Percentiles rank a stretch among this genome's conserved stretches.
phyloP scores from a whole-genome alignment of 1,140 invertebrate genomes.

The Alviniconcha marisindica region DNA sequence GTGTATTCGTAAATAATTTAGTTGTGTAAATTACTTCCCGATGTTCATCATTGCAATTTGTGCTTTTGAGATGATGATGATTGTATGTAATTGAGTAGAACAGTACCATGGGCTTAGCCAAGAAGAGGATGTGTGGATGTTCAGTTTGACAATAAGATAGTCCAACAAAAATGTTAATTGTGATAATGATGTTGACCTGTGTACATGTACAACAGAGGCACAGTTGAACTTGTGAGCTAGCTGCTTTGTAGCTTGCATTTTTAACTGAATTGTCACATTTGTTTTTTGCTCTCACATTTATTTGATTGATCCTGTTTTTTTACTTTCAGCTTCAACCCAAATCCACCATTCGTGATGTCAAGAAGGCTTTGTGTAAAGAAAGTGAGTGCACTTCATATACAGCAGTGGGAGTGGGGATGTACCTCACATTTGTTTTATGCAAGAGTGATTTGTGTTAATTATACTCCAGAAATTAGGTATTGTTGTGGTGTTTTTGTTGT shows the following conservation, averaged over 20 bases:
- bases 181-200: neutral
- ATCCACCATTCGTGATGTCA: slow-evolving; percentile 85
- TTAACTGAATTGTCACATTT: neutral
- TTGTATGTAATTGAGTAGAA: too few relatives aligned
- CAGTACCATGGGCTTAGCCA: too few relatives aligned
- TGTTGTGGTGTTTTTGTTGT: neutral
- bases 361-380: slow-evolving; percentile 82
- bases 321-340: slow-evolving; percentile 76
- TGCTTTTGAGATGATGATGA: too few relatives aligned
- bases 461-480: neutral
- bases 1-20: too few relatives aligned
- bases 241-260: neutral
- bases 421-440: neutral
- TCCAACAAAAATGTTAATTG: neutral
- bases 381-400: slow-evolving; percentile 58
- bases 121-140: too few relatives aligned
- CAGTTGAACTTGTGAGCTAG: too few relatives aligned
- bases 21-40: too few relatives aligned
- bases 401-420: too few relatives aligned
- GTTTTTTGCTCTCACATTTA: neutral
- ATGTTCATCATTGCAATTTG: too few relatives aligned
- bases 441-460: too few relatives aligned
- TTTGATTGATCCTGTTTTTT: slow-evolving; percentile 30
- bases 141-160: neutral
- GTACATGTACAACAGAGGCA: too few relatives aligned